Evolutionary conservation across 2,888 invertebrate genomes (phyloP).

Genomic region (Lissonota sp.): DNA sequence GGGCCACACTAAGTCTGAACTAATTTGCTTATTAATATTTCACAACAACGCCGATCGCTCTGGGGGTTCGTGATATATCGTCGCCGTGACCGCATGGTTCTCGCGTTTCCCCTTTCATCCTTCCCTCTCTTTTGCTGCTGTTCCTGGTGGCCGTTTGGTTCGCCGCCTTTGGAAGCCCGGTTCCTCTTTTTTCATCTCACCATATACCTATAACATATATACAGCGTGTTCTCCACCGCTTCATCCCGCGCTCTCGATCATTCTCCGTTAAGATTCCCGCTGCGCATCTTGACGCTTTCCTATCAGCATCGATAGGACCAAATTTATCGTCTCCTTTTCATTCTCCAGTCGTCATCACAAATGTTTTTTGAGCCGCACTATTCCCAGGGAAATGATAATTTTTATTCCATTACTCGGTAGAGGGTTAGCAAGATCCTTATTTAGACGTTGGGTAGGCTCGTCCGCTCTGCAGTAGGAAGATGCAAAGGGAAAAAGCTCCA

Average conservation of each 20-base stretch:
- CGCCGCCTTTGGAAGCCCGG: conserved; percentile 42
- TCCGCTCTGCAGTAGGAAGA: neutral
- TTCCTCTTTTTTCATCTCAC: conserved; percentile 17
- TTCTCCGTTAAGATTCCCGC: conserved; percentile 27
- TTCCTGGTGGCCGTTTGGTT: conserved; percentile 46
- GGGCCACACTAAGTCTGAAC: conserved; percentile 76
- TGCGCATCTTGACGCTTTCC: conserved; percentile 35
- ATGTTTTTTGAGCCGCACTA: neutral
- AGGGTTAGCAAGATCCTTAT: neutral
- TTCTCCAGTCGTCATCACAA: neutral
- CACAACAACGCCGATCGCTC: conserved; percentile 80
- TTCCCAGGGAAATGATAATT: no score
- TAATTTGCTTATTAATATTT: conserved; percentile 83
- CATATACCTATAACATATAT: conserved; percentile 3
- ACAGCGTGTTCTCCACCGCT: conserved; percentile 19
- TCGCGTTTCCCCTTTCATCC: conserved; percentile 37
- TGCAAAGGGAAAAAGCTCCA: neutral
- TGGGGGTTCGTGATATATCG: conserved; percentile 77
- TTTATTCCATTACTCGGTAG: no score
- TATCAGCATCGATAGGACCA: conserved; percentile 23
- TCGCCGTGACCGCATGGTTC: conserved; percentile 60
- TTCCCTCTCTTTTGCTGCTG: conserved; percentile 41
- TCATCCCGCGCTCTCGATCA: conserved; percentile 25
- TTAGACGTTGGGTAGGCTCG: neutral
- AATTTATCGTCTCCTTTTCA: conserved; percentile 12